Percentiles rank a stretch among this genome's conserved stretches.
phyloP scores from a whole-genome alignment of 1,140 invertebrate genomes.

The Hypsibius dujardini region DNA sequence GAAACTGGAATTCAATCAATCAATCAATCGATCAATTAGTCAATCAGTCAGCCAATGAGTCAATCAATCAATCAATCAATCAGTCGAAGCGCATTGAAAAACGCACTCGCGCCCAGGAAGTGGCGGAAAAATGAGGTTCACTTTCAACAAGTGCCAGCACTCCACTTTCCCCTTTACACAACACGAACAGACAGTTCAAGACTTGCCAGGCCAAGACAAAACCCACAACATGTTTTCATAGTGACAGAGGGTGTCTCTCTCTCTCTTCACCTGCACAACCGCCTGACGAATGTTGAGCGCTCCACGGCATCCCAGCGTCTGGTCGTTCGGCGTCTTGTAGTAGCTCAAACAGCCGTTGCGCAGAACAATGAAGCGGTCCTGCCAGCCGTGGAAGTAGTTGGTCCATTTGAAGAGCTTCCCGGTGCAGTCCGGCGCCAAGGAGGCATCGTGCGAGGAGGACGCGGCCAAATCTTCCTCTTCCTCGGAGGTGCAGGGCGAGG shows the following conservation, averaged over 20 bases:
- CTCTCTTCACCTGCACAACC: slow-evolving; percentile 81
- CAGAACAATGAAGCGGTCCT: slow-evolving; percentile 84
- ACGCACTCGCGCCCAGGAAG: too few species aligned
- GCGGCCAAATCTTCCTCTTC: not conserved
- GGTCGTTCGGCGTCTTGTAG: slow-evolving; percentile 88
- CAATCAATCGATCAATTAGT: too few species aligned
- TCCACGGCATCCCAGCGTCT: slow-evolving; percentile 80
- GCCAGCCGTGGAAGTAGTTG: slow-evolving; percentile 98
- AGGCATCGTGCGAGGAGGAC: not conserved
- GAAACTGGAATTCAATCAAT: too few species aligned
- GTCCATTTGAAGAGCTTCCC: slow-evolving; percentile 77
- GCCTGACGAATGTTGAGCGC: slow-evolving; percentile 83
- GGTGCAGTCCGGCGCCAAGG: not conserved
- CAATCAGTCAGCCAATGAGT: too few species aligned
- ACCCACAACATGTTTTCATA: slow-evolving; percentile 19
- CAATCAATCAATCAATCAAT: too few species aligned
- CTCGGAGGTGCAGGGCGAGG: not conserved
- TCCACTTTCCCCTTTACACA: too few species aligned
- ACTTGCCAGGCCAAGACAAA: slow-evolving; percentile 24
- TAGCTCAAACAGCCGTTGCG: slow-evolving; percentile 88
- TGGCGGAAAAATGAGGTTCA: too few species aligned
- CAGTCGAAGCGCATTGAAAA: too few species aligned
- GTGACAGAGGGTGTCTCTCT: too few species aligned
- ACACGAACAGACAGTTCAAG: too few species aligned
- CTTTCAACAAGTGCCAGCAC: too few species aligned